phyloP scores from a whole-genome alignment of 2,113 vertebrate species.

The Rhea americana region DNA sequence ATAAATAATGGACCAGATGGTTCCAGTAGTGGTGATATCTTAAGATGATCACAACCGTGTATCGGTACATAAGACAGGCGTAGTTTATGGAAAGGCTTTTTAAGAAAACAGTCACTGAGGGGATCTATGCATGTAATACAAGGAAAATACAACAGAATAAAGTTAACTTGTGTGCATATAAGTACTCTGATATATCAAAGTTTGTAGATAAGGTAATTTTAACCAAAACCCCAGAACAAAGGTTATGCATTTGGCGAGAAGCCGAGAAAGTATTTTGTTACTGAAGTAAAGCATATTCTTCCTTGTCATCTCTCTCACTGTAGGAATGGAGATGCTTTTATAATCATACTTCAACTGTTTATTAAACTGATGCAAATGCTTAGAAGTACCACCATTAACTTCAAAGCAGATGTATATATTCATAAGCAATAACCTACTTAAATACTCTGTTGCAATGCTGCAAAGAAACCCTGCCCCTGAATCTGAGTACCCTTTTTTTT shows the following conservation, averaged over 20 bases:
- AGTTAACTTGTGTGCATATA: neutral
- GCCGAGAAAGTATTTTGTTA: neutral
- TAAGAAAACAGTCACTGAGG: neutral
- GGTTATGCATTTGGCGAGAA: neutral
- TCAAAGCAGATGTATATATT: neutral
- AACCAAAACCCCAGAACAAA: neutral
- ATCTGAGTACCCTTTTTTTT: neutral
- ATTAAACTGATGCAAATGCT: neutral
- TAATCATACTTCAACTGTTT: neutral
- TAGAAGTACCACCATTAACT: neutral
- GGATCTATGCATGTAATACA: rapidly evolving
- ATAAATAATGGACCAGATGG: neutral
- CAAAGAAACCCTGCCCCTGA: neutral
- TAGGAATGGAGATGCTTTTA: neutral
- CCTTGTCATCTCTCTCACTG: neutral
- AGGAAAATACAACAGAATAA: neutral
- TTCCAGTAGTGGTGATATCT: neutral
- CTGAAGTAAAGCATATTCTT: neutral
- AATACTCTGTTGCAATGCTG: neutral
- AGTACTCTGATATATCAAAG: neutral
- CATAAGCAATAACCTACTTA: neutral
- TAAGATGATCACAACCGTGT: too few species aligned
- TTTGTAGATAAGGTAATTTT: neutral
- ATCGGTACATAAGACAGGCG: neutral
- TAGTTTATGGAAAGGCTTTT: neutral